Evolutionary conservation across 2,888 invertebrate species (phyloP).

Genomic region (Dryadula phaetusa): DNA sequence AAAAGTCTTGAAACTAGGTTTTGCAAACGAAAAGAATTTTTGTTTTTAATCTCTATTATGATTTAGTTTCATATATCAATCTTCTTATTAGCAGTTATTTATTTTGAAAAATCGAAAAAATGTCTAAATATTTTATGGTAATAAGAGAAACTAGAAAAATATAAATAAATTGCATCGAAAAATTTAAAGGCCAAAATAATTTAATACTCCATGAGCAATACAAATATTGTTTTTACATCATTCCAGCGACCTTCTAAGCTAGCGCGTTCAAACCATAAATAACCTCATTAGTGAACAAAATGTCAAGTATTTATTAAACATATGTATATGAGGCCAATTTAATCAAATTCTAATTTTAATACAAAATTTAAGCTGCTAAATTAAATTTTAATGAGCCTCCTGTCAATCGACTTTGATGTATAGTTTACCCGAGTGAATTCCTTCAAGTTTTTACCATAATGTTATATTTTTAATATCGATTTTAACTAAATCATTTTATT

Average conservation of each 20-base stretch:
- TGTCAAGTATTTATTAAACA: slow-evolving; percentile 15
- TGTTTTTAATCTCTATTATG: too few species aligned
- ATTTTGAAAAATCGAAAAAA: too few species aligned
- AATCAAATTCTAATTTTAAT: neutral
- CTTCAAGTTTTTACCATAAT: too few species aligned
- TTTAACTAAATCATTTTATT: too few species aligned
- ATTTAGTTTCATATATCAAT: too few species aligned
- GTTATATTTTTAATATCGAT: too few species aligned
- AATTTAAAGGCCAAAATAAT: slow-evolving; percentile 5
- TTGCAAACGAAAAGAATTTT: too few species aligned
- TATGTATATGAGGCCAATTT: neutral
- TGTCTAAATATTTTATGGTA: too few species aligned
- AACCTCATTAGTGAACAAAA: slow-evolving; percentile 26
- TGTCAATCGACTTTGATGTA: neutral
- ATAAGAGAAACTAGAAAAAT: neutral
- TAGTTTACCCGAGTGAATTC: too few species aligned
- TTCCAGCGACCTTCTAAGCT: neutral
- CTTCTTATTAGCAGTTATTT: too few species aligned
- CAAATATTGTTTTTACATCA: slow-evolving; percentile 17
- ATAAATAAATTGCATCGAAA: neutral
- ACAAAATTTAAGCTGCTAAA: neutral
- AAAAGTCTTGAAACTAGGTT: too few species aligned
- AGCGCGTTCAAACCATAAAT: slow-evolving; percentile 13
- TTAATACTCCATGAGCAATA: neutral
- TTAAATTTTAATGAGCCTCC: neutral